phyloP scores from a whole-genome alignment of 2,113 vertebrate species.

The mouse (Mus musculus) region GRCm39 chr19:27737001-27737500 shows the following conservation, averaged over 20 bases:
- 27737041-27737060: slow-evolving; percentile 18
- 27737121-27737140: not conserved
- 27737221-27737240: not conserved
- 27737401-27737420: not conserved
- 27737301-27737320: not conserved
- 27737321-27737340: not conserved
- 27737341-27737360: not conserved
- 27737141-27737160: not conserved
- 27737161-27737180: not conserved
- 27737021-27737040: not conserved
- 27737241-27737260: not conserved
- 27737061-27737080: not conserved
- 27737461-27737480: not conserved
- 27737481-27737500: too few relatives aligned
- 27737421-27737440: not conserved
- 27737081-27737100: not conserved
- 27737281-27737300: not conserved
- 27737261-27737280: not conserved
- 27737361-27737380: not conserved
- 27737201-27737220: not conserved
- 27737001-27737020: slow-evolving; percentile 10
- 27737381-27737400: not conserved
- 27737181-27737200: not conserved
- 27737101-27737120: not conserved
- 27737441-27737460: not conserved